These are phyloP conservation scores for Drosophila kanekoi DNA, from an alignment of 2,888 invertebrate genomes.

Conservation along the genomic window DNA sequence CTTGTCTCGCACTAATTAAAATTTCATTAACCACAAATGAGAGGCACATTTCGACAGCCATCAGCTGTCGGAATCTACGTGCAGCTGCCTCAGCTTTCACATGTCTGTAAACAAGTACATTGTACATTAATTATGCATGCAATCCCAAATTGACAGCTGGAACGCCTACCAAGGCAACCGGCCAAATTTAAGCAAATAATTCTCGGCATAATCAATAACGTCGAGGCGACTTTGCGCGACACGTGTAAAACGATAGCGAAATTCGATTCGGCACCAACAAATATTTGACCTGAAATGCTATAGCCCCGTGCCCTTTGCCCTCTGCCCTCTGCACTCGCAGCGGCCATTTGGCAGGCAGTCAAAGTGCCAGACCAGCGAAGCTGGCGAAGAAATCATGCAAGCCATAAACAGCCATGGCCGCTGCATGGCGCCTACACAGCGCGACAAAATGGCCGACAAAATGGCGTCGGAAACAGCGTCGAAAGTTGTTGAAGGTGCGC, in stretches of 20 bases:
- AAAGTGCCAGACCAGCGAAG: constrained; percentile 49
- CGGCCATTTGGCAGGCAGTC: constrained; percentile 72
- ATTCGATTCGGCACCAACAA: constrained; percentile 46
- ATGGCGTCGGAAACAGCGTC: constrained; percentile 50
- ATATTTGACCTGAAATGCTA: constrained; percentile 52
- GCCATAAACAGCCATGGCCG: constrained; percentile 52
- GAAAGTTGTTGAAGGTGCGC: constrained; percentile 45
- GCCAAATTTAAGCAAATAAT: constrained; percentile 23
- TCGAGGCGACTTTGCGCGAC: not conserved
- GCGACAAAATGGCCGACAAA: constrained; percentile 69
- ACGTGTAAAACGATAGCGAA: constrained; percentile 37
- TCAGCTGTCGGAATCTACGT: constrained; percentile 18
- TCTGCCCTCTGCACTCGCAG: constrained; percentile 11
- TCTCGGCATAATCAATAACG: constrained; percentile 62
- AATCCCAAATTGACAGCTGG: constrained; percentile 62
- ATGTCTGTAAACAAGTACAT: constrained; percentile 19
- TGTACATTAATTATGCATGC: constrained; percentile 57
- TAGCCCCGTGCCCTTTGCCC: constrained; percentile 10
- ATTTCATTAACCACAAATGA: constrained; percentile 66
- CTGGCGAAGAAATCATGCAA: constrained; percentile 58
- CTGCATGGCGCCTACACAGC: constrained; percentile 67
- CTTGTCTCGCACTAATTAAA: constrained; percentile 78
- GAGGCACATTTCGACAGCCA: constrained; percentile 40
- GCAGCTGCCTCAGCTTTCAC: constrained; percentile 10
- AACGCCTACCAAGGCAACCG: constrained; percentile 27